Percentiles rank a stretch among this genome's conserved stretches.
Conservation (phyloP, 2,888 invertebrate species). For the Cantharis lateralis region DNA sequence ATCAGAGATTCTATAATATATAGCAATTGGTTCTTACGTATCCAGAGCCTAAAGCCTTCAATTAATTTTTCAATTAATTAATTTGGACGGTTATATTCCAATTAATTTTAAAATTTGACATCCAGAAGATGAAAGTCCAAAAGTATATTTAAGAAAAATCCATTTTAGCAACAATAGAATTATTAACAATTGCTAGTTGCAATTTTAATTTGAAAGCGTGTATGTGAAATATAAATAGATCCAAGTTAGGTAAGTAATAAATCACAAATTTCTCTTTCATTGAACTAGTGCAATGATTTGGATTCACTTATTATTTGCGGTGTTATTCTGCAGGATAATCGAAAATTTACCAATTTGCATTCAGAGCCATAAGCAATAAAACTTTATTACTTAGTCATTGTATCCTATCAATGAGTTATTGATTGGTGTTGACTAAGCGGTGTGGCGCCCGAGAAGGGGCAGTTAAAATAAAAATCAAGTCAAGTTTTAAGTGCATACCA, state of each 20-base stretch:
- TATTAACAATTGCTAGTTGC: background rate
- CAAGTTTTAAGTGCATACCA: background rate
- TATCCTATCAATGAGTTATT: background rate
- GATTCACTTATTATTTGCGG: background rate
- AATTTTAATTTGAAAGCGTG: background rate
- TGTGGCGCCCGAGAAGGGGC: background rate
- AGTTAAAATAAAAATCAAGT: background rate
- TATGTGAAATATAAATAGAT: background rate
- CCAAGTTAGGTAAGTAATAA: background rate
- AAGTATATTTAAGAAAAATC: background rate
- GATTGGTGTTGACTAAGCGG: background rate
- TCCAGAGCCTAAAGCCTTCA: no score
- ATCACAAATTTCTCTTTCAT: background rate
- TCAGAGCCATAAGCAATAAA: background rate
- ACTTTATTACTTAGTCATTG: no score
- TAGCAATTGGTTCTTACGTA: no score
- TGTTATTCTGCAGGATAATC: background rate
- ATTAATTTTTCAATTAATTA: background rate
- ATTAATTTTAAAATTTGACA: background rate
- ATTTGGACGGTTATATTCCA: background rate
- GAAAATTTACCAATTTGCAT: background rate
- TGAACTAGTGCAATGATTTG: background rate
- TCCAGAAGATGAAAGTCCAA: background rate
- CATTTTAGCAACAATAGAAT: background rate
- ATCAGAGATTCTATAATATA: no score